Evolutionary conservation across 2,888 invertebrate genomes (phyloP).

Genomic region (Eilema caniola): DNA sequence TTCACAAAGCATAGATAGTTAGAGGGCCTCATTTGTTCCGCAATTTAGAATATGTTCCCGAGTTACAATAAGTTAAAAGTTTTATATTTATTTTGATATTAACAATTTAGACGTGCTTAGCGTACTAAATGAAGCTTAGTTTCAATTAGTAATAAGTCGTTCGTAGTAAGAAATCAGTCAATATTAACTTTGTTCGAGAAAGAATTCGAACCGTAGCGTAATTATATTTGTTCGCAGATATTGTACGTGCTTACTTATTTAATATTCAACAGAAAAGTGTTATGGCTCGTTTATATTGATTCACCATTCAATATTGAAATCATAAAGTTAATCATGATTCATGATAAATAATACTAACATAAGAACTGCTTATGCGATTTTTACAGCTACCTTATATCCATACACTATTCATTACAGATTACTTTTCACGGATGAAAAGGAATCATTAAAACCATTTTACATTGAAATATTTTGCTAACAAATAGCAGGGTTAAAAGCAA

Average conservation of each 20-base stretch:
- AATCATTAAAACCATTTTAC: background rate
- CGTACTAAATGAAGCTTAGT: slow-evolving; percentile 1
- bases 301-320: slow-evolving; percentile 6
- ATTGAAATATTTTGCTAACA: background rate
- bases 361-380: slow-evolving; percentile 14
- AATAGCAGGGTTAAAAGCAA: too few species aligned
- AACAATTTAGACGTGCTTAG: background rate
- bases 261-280: slow-evolving; percentile 16
- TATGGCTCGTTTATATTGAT: slow-evolving; percentile 15
- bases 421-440: slow-evolving; percentile 18
- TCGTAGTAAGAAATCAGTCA: background rate
- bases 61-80: background rate
- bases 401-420: slow-evolving; percentile 18
- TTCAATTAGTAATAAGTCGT: background rate
- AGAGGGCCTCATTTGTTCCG: too few species aligned
- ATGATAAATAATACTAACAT: slow-evolving; percentile 20
- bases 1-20: too few species aligned
- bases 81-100: background rate
- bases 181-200: background rate
- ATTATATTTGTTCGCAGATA: background rate
- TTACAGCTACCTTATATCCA: slow-evolving; percentile 10
- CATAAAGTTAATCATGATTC: slow-evolving; percentile 22
- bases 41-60: too few species aligned
- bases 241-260: slow-evolving; percentile 10
- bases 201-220: background rate